phyloP scores from a whole-genome alignment of 1,140 invertebrate genomes.

The Aphaenogaster ashmeadi region DNA sequence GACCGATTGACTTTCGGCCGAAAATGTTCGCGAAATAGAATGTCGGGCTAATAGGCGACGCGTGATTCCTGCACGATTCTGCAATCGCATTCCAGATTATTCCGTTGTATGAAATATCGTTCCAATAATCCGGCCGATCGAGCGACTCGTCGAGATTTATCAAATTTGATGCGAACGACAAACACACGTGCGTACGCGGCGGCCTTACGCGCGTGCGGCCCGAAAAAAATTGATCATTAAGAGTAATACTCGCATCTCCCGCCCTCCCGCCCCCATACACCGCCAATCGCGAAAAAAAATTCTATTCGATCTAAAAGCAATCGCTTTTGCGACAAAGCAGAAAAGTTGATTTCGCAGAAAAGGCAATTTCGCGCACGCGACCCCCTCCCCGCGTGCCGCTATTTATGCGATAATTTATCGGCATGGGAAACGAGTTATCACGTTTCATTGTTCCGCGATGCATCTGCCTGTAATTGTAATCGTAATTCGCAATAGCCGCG shows the following conservation, averaged over 20 bases:
- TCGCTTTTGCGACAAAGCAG: conserved; percentile 61
- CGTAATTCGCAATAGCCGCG: conserved; percentile 56
- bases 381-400: conserved; percentile 4
- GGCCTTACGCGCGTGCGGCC: not conserved
- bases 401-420: conserved; percentile 64
- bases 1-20: conserved; percentile 32
- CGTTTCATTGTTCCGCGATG: conserved; percentile 59
- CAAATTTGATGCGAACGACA: conserved; percentile 39
- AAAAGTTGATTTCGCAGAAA: conserved; percentile 61
- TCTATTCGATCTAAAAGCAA: conserved; percentile 59
- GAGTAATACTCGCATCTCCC: conserved; percentile 34
- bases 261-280: not conserved
- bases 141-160: conserved; percentile 54
- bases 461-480: conserved; percentile 57
- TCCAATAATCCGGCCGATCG: conserved; percentile 55
- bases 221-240: conserved; percentile 57
- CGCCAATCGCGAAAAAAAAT: conserved; percentile 25
- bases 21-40: conserved; percentile 29
- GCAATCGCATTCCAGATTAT: conserved; percentile 45
- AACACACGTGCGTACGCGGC: conserved; percentile 12
- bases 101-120: conserved; percentile 45
- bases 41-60: conserved; percentile 16
- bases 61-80: conserved; percentile 30
- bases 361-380: conserved; percentile 45
- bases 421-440: conserved; percentile 64